Conservation (phyloP, 1,140 invertebrate genomes). For the Drosophila lowei region DNA sequence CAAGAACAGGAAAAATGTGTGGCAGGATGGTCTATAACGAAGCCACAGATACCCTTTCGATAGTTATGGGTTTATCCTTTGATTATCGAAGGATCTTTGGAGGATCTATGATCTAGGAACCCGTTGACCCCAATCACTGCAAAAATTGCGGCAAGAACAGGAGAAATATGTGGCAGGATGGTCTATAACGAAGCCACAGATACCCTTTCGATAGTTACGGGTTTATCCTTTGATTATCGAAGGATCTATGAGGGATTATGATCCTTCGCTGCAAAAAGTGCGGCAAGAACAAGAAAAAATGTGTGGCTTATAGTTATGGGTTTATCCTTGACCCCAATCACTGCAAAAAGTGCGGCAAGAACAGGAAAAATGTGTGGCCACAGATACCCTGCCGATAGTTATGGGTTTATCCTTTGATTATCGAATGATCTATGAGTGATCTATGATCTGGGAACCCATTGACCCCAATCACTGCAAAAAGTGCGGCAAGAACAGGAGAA, state of each 20-base stretch:
- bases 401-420: too few species aligned
- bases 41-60: not conserved
- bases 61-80: too few species aligned
- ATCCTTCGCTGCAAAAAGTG: too few species aligned
- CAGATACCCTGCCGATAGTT: not conserved
- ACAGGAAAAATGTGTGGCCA: conserved; percentile 11
- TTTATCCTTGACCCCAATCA: conserved; percentile 31
- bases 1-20: conserved; percentile 19
- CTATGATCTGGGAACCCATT: too few species aligned
- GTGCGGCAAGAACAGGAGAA: conserved; percentile 21
- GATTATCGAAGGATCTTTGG: too few species aligned
- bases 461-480: too few species aligned
- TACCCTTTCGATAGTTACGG: not conserved
- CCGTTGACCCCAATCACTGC: conserved; percentile 62
- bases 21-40: not conserved
- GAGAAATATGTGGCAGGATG: conserved; percentile 4
- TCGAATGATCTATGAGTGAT: too few species aligned
- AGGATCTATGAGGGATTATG: too few species aligned
- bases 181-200: not conserved
- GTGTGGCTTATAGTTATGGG: not conserved
- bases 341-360: conserved; percentile 32
- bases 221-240: too few species aligned
- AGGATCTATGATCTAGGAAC: too few species aligned
- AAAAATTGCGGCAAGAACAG: conserved; percentile 21
- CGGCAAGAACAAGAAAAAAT: conserved; percentile 23